Conservation (phyloP, 2,113 vertebrate genomes). For the Desmodus rotundus region DNA sequence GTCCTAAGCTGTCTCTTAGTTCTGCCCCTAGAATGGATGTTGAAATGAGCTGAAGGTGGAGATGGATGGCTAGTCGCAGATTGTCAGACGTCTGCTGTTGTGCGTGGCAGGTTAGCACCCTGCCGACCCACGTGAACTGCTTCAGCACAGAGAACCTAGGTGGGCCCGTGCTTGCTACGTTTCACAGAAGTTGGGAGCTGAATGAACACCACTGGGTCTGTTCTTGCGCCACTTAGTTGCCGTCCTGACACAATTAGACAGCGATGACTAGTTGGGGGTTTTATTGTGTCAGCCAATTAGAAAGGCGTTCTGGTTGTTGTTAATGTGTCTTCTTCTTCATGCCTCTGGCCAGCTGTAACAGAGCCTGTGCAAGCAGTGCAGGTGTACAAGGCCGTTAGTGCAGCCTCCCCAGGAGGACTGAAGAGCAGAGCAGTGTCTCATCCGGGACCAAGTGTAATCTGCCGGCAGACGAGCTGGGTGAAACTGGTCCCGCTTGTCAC, state of each 20-base stretch:
- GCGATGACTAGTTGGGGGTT: background rate
- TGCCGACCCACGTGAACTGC: background rate
- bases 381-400: background rate
- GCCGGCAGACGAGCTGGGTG: background rate
- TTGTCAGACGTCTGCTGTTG: background rate
- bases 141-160: background rate
- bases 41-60: background rate
- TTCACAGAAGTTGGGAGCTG: background rate
- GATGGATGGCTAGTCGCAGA: background rate
- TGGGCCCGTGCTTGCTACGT: background rate
- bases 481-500: background rate
- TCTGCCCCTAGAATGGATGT: background rate
- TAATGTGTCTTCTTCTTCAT: background rate
- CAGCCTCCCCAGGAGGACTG: background rate
- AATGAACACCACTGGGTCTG: background rate
- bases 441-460: background rate
- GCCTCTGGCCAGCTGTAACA: background rate
- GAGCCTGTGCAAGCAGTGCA: background rate
- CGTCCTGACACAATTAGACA: background rate
- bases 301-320: background rate
- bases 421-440: background rate
- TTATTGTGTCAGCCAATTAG: slow-evolving; percentile 10
- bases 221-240: background rate
- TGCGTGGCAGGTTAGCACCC: background rate
- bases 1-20: background rate